A percentile compares a stretch with the other conserved stretches of the same genome.
These are phyloP conservation scores for human DNA, from an alignment of 2,113 vertebrate genomes.

Conservation along the genomic window GRCh38 chr13:92592001-92592500, in stretches of 20 bases:
- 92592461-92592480: background rate
- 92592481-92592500: background rate
- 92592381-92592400: background rate
- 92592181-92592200: background rate
- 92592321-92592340: background rate
- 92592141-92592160: background rate
- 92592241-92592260: background rate
- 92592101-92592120: background rate
- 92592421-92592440: background rate
- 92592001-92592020: background rate
- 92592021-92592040: background rate
- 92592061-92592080: background rate
- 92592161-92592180: background rate
- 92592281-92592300: background rate
- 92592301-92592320: background rate
- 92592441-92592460: background rate
- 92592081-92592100: background rate
- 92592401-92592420: background rate
- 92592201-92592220: background rate
- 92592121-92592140: no score
- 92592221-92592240: background rate
- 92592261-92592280: background rate
- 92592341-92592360: background rate
- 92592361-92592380: background rate
- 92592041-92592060: background rate